Evolutionary conservation across 2,797 vertebrate species (phyloP).

Genomic region (Bovichtus variegatus): DNA sequence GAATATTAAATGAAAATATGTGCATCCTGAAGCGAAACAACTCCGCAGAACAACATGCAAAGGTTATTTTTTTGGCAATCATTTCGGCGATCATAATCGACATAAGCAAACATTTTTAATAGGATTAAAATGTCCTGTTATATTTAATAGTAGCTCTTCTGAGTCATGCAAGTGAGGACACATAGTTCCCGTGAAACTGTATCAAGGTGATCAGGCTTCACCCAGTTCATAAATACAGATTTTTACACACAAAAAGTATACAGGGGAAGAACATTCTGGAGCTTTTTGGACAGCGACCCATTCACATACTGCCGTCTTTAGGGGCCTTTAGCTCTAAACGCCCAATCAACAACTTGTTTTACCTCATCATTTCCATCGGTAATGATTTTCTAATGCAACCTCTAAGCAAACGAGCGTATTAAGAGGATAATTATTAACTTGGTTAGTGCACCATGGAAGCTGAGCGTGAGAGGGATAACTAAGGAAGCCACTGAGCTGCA

Average conservation of each 20-base stretch:
- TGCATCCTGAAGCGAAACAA: background rate
- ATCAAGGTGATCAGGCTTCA: background rate
- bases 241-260: background rate
- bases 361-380: conserved; percentile 81
- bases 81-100: background rate
- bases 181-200: background rate
- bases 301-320: conserved; percentile 69
- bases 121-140: background rate
- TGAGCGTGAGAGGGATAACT: conserved; percentile 40
- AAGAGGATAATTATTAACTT: conserved; percentile 84
- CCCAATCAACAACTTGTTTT: conserved; percentile 83
- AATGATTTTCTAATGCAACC: conserved; percentile 88
- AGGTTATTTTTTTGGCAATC: background rate
- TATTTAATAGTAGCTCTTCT: background rate
- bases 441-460: conserved; percentile 65
- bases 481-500: background rate
- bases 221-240: background rate
- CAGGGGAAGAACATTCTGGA: background rate
- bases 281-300: background rate
- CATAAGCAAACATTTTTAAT: background rate
- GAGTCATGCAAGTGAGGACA: background rate
- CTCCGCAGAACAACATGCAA: background rate
- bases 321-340: conserved; percentile 84
- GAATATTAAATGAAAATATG: background rate
- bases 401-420: conserved; percentile 77